phyloP scores from a whole-genome alignment of 1,140 invertebrate species.

The Chironomus striatipennis region DNA sequence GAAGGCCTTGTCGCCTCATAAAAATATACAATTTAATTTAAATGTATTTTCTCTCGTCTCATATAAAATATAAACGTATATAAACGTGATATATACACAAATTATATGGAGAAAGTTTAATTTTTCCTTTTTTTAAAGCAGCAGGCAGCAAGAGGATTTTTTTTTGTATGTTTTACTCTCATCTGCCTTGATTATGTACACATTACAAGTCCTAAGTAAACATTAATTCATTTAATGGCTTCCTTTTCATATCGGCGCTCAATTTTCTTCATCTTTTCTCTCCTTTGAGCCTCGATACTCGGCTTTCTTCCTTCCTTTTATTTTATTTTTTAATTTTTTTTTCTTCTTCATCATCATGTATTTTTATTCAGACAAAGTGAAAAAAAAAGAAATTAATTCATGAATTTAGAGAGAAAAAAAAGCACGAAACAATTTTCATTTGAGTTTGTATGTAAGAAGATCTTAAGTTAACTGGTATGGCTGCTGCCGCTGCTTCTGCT shows the following conservation, averaged over 20 bases:
- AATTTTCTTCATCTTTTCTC: background rate
- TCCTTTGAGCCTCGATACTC: background rate
- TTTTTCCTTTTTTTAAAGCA: no score
- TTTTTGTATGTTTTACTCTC: slow-evolving; percentile 10
- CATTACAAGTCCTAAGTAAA: slow-evolving; percentile 22
- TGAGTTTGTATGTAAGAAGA: background rate
- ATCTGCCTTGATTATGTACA: slow-evolving; percentile 21
- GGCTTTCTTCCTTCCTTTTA: background rate
- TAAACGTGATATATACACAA: no score
- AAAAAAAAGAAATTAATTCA: background rate
- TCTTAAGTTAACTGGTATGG: background rate
- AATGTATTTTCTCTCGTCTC: background rate
- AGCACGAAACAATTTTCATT: background rate
- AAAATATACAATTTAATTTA: slow-evolving; percentile 22
- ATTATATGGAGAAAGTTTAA: no score
- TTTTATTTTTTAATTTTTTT: background rate
- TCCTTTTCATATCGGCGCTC: slow-evolving; percentile 21
- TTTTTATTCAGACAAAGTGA: no score
- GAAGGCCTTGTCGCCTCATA: background rate
- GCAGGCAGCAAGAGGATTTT: background rate
- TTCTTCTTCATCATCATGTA: background rate
- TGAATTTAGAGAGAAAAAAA: background rate
- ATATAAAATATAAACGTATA: no score
- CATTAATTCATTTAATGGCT: slow-evolving; percentile 23
- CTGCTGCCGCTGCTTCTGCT: background rate